These are phyloP conservation scores for Atta texana DNA, from an alignment of 1,140 invertebrate species.

Conservation along the genomic window DNA sequence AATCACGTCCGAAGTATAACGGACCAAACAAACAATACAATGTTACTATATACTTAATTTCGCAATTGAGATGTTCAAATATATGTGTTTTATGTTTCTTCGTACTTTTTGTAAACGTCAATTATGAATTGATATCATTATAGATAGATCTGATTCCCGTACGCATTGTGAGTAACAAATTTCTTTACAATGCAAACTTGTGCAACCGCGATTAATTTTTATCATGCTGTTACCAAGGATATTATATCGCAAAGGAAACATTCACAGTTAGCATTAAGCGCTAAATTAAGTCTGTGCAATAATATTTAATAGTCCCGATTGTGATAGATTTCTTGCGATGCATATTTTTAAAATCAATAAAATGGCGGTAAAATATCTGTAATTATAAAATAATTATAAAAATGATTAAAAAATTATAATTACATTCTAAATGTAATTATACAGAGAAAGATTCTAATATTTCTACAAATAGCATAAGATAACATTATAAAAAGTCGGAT, in stretches of 20 bases:
- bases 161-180: not conserved
- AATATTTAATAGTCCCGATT: not conserved
- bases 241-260: not conserved
- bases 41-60: not conserved
- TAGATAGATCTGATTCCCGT: not conserved
- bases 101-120: slow-evolving; percentile 14
- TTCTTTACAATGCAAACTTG: slow-evolving; percentile 13
- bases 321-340: not conserved
- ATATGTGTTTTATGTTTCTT: not conserved
- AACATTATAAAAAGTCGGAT: not conserved
- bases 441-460: not conserved
- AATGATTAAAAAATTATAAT: not conserved
- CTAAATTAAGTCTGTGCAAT: not conserved
- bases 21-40: not conserved
- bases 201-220: slow-evolving; percentile 31
- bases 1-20: slow-evolving; percentile 5
- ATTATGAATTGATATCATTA: slow-evolving; percentile 20
- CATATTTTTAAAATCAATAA: not conserved
- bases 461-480: not conserved
- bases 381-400: not conserved
- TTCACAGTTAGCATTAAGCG: not conserved
- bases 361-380: not conserved
- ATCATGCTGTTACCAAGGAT: not conserved
- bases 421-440: not conserved
- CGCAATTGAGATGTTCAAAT: not conserved